These are phyloP conservation scores for Crambe crambe DNA, from an alignment of 37 sponge, comb jelly and placozoan species.

Conservation along the genomic window DNA sequence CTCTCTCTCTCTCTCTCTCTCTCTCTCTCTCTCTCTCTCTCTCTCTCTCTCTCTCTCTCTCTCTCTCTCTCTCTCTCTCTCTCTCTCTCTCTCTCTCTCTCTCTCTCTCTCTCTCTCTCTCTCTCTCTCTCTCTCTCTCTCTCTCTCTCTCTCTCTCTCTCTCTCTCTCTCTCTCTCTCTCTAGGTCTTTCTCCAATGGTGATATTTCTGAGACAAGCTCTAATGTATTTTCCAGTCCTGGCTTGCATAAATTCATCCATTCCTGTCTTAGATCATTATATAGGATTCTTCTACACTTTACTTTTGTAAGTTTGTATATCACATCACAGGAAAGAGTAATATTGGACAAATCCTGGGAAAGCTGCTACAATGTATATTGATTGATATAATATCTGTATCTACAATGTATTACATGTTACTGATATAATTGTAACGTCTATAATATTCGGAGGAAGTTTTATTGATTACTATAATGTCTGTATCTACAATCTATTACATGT, in stretches of 20 bases:
- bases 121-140: slow-evolving; percentile 17
- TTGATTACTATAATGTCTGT: too few relatives aligned
- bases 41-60: too few relatives aligned
- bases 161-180: slow-evolving; percentile 9
- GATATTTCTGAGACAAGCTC: slow-evolving; percentile 39
- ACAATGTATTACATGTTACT: neutral
- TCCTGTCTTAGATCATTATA: slow-evolving; percentile 23
- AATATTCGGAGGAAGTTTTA: too few relatives aligned
- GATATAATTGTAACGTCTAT: too few relatives aligned
- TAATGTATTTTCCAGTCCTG: slow-evolving; percentile 51
- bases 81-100: too few relatives aligned
- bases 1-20: too few relatives aligned
- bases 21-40: too few relatives aligned
- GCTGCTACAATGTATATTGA: too few relatives aligned
- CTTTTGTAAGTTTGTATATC: slow-evolving; percentile 49
- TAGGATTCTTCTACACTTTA: slow-evolving; percentile 33
- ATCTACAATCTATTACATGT: too few relatives aligned
- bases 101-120: neutral
- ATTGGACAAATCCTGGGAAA: too few relatives aligned
- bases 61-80: neutral
- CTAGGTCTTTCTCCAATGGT: slow-evolving; percentile 28
- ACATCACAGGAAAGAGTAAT: too few relatives aligned
- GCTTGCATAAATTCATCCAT: slow-evolving; percentile 42
- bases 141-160: slow-evolving; percentile 29
- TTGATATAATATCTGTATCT: neutral